Conservation (phyloP, 2,888 invertebrate genomes). For the Kuschelorhynchus macadamiae region DNA sequence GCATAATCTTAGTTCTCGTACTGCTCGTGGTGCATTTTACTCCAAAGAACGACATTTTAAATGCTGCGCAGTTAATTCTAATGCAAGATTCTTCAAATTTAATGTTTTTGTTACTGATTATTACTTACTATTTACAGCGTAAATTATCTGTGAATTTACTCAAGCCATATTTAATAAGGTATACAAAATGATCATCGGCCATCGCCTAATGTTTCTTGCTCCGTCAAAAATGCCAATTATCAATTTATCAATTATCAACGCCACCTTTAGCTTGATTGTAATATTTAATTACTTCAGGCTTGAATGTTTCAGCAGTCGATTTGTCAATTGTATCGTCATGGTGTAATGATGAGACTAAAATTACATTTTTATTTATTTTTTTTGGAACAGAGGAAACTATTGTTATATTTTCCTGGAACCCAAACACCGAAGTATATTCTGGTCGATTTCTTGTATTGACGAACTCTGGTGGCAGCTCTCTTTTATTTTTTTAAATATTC, state of each 20-base stretch:
- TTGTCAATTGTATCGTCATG: slow-evolving; percentile 5
- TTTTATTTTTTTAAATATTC: slow-evolving; percentile 13
- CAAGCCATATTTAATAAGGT: slow-evolving; percentile 53
- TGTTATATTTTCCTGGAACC: slow-evolving; percentile 9
- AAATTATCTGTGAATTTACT: slow-evolving; percentile 20
- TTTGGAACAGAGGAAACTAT: slow-evolving; percentile 13
- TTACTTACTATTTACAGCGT: slow-evolving; percentile 6
- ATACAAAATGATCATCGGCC: slow-evolving; percentile 46
- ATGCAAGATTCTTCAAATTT: neutral
- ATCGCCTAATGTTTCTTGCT: slow-evolving; percentile 20
- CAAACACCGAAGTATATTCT: slow-evolving; percentile 13
- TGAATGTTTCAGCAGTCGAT: neutral
- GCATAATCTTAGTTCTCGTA: slow-evolving; percentile 23
- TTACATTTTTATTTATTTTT: slow-evolving; percentile 19
- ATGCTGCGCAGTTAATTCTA: slow-evolving; percentile 4
- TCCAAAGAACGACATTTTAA: slow-evolving; percentile 33
- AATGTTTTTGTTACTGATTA: neutral
- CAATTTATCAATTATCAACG: slow-evolving; percentile 22
- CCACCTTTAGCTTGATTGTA: slow-evolving; percentile 20
- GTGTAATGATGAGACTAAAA: slow-evolving; percentile 14
- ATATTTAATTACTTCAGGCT: slow-evolving; percentile 17
- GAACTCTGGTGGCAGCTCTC: slow-evolving; percentile 6
- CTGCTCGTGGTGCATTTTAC: slow-evolving; percentile 30
- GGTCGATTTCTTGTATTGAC: slow-evolving; percentile 10
- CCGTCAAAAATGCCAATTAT: slow-evolving; percentile 28